Evolutionary conservation across 2,113 vertebrate species (phyloP).

Genomic region (Crotalus horridus): DNA sequence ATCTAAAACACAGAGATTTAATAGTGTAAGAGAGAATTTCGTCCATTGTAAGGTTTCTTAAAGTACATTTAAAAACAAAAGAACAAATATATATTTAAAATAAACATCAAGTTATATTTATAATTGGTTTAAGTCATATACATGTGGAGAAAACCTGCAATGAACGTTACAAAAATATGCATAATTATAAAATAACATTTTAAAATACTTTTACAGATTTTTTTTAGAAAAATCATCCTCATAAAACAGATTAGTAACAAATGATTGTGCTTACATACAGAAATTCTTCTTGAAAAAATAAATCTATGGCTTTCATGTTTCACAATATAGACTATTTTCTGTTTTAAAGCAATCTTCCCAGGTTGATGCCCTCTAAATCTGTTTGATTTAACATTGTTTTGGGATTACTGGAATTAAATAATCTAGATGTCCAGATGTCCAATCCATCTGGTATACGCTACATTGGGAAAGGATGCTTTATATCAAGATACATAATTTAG

Average conservation of each 20-base stretch:
- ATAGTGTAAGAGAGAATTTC: background rate
- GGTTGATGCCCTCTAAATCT: background rate
- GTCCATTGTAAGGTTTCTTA: background rate
- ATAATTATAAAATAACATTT: background rate
- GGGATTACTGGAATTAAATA: background rate
- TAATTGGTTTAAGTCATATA: background rate
- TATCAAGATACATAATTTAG: background rate
- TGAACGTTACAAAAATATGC: conserved; percentile 7
- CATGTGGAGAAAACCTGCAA: background rate
- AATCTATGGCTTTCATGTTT: background rate
- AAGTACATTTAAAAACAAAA: background rate
- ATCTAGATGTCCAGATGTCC: background rate
- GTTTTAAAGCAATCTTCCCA: background rate
- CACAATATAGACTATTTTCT: background rate
- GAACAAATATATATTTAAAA: background rate
- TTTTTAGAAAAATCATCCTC: background rate
- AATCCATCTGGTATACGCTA: background rate
- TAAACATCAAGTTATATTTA: background rate
- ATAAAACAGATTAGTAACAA: conserved; percentile 36
- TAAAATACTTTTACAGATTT: conserved; percentile 36
- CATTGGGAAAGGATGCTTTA: background rate
- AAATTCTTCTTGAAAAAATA: conserved; percentile 17
- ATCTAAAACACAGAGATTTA: background rate
- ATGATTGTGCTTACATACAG: conserved; percentile 14
- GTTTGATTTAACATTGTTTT: background rate